These are phyloP conservation scores for Apteryx owenii DNA, from an alignment of 2,113 vertebrate species.

Conservation along the genomic window DNA sequence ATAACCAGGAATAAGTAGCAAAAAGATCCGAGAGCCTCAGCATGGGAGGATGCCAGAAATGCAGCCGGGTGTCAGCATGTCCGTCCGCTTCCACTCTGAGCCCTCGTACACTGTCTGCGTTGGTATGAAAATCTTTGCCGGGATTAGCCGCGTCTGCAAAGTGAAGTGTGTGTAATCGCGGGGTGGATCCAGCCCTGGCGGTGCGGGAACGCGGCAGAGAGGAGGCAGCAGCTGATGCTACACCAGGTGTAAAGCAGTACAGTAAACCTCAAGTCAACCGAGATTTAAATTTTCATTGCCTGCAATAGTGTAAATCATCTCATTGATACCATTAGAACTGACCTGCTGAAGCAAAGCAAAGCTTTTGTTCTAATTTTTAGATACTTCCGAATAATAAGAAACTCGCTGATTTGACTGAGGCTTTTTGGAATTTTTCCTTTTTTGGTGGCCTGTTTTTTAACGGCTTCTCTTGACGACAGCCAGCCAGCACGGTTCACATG, in stretches of 20 bases:
- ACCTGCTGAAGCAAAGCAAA: not conserved
- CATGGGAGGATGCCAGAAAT: not conserved
- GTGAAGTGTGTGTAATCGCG: not conserved
- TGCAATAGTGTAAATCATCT: not conserved
- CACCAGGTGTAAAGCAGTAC: not conserved
- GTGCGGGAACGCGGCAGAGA: accelerated
- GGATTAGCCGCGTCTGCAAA: not conserved
- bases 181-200: not conserved
- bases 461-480: not conserved
- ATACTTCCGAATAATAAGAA: not conserved
- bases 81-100: not conserved
- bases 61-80: not conserved
- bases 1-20: not conserved
- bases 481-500: not conserved
- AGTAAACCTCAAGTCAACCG: not conserved
- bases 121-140: not conserved
- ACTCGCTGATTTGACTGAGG: not conserved
- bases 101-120: accelerated
- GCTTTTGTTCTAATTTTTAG: not conserved
- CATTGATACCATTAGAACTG: not conserved
- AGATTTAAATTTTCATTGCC: not conserved
- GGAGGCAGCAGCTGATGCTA: not conserved
- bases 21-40: not conserved
- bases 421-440: not conserved
- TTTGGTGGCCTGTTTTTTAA: not conserved